A percentile compares a stretch with the other conserved stretches of the same genome.
Conservation (phyloP, 92 coral and sea anemone species). For the Actinostola sp. region DNA sequence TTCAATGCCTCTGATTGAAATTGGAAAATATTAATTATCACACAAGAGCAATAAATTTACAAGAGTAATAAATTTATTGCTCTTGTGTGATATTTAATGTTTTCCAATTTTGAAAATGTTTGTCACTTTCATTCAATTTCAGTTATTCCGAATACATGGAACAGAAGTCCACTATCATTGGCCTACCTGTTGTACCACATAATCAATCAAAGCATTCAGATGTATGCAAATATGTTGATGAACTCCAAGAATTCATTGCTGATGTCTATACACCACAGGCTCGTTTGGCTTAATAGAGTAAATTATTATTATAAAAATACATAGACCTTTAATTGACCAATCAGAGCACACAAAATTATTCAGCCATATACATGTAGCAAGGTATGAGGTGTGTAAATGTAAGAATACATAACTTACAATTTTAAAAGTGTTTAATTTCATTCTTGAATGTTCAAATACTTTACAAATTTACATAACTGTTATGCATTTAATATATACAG, state of each 20-base stretch:
- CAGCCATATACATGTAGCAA: no score
- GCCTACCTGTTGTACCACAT: conserved; percentile 59
- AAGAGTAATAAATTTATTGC: not conserved
- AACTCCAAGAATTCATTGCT: conserved; percentile 33
- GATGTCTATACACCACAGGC: conserved; percentile 34
- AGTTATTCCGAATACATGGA: conserved; percentile 62
- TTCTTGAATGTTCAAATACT: no score
- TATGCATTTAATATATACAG: not conserved
- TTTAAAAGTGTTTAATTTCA: no score
- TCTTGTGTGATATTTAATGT: not conserved
- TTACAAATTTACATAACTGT: not conserved
- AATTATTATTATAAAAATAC: not conserved
- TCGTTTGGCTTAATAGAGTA: not conserved
- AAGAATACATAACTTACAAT: no score
- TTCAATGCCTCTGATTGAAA: no score
- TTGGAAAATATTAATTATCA: no score
- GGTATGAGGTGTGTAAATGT: no score
- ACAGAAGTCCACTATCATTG: conserved; percentile 53
- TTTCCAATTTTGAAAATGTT: not conserved
- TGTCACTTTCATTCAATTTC: not conserved
- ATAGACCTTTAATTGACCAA: no score
- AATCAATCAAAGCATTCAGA: conserved; percentile 68
- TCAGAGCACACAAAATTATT: no score
- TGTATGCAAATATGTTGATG: conserved; percentile 66
- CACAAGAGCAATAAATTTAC: no score